A percentile compares a stretch with the other conserved stretches of the same genome.
These are phyloP conservation scores for Zaprionus inermis DNA, from an alignment of 1,140 invertebrate species.

Conservation along the genomic window DNA sequence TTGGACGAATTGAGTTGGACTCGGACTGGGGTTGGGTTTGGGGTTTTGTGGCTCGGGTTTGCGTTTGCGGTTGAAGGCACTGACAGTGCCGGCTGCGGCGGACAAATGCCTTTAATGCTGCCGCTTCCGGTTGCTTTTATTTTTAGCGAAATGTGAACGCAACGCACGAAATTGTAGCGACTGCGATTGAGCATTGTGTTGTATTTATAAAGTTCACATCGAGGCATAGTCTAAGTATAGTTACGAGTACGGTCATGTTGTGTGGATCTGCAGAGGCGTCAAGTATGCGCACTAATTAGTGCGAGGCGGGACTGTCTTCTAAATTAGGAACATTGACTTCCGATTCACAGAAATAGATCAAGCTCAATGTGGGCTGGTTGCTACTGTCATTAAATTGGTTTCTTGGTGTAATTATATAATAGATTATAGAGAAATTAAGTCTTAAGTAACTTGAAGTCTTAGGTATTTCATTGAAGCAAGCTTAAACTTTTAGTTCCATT, in stretches of 20 bases:
- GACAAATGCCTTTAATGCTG: constrained; percentile 44
- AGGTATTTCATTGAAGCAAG: neutral
- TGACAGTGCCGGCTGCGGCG: constrained; percentile 1
- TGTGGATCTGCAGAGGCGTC: neutral
- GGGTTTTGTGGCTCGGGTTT: neutral
- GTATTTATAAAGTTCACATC: constrained; percentile 8
- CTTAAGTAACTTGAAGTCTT: neutral
- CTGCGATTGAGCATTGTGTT: constrained; percentile 12
- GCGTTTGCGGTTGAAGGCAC: constrained; percentile 8
- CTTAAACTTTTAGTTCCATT: neutral
- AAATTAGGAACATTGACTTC: neutral
- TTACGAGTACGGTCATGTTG: neutral
- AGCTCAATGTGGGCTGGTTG: neutral
- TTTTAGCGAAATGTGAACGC: constrained; percentile 45
- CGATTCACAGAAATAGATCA: neutral
- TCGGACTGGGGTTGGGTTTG: neutral
- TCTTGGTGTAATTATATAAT: neutral
- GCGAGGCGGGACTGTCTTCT: neutral
- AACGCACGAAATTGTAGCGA: constrained; percentile 8
- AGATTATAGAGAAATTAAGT: neutral
- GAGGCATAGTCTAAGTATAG: neutral
- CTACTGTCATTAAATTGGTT: too few species aligned
- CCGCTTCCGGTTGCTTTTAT: constrained; percentile 41
- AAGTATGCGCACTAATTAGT: neutral
- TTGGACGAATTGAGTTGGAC: constrained; percentile 9